These are phyloP conservation scores for Cyphomyrus plagiostoma DNA, from an alignment of 2,113 vertebrate species.

Conservation along the genomic window DNA sequence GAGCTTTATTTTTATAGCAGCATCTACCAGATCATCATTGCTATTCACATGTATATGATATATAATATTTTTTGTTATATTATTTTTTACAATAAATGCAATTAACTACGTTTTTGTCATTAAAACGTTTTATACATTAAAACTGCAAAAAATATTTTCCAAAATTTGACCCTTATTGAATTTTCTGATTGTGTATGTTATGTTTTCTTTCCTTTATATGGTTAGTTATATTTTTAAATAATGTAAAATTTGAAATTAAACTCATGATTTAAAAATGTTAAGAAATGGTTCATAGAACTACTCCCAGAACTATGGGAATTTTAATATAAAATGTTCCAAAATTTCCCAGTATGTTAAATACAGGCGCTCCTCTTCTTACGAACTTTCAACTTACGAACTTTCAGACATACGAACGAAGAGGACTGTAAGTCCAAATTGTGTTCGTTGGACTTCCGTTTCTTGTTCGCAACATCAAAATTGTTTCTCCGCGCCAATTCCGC, in stretches of 20 bases:
- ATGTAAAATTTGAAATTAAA: not conserved
- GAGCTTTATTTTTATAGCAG: not conserved
- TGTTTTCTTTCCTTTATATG: not conserved
- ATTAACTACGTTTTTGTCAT: not conserved
- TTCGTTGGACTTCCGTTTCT: no score
- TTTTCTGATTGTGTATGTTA: not conserved
- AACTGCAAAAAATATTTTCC: not conserved
- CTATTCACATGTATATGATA: not conserved
- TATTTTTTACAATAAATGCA: not conserved
- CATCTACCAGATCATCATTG: not conserved
- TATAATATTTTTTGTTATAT: not conserved
- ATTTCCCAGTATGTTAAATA: no score
- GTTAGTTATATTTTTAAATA: not conserved
- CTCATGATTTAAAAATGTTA: not conserved
- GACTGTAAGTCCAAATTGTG: no score
- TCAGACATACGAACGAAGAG: no score
- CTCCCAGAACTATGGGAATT: no score
- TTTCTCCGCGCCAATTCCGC: no score
- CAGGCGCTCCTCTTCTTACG: no score
- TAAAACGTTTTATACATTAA: not conserved
- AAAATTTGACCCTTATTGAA: not conserved
- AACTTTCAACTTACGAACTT: no score
- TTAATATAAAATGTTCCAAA: no score
- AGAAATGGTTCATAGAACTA: not conserved
- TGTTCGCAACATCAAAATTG: no score